phyloP scores from a whole-genome alignment of 2,888 invertebrate genomes.

The Tenthredo mesomela region DNA sequence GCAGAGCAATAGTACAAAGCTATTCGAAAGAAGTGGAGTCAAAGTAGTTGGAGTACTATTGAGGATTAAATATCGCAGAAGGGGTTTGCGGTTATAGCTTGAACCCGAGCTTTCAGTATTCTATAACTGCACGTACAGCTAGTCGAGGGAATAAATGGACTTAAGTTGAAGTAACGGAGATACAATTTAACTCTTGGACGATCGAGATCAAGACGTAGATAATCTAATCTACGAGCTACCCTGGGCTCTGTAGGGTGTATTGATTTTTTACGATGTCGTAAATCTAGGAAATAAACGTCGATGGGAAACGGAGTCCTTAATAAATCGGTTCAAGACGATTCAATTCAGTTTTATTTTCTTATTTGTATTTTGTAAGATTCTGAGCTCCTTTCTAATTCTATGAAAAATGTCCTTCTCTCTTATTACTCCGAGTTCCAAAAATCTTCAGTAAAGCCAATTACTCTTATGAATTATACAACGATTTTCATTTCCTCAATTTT shows the following conservation, averaged over 20 bases:
- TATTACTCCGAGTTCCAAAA: neutral
- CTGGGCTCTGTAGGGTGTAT: neutral
- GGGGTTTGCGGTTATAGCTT: slow-evolving; percentile 33
- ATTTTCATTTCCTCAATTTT: slow-evolving; percentile 11
- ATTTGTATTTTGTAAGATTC: neutral
- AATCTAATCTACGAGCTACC: slow-evolving; percentile 32
- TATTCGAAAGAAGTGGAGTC: neutral
- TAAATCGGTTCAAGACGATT: slow-evolving; percentile 41
- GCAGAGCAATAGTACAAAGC: neutral
- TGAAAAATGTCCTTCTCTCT: neutral
- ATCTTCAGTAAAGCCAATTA: neutral
- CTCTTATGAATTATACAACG: slow-evolving; percentile 19
- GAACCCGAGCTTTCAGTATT: slow-evolving; percentile 9
- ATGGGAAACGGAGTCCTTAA: slow-evolving; percentile 38
- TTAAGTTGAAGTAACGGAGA: slow-evolving; percentile 32
- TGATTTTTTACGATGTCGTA: slow-evolving; percentile 48
- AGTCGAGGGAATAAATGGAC: neutral
- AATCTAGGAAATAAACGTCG: slow-evolving; percentile 39
- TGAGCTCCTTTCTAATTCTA: neutral
- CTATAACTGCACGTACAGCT: neutral
- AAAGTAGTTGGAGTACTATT: neutral
- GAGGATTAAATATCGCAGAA: slow-evolving; percentile 25
- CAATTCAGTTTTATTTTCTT: neutral
- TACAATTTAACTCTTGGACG: slow-evolving; percentile 45
- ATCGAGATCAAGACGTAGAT: slow-evolving; percentile 44